Evolutionary conservation across 2,888 invertebrate species (phyloP), one percentile per base, ranked within the genome.

Genomic region (Campoletis raptor): DNA sequence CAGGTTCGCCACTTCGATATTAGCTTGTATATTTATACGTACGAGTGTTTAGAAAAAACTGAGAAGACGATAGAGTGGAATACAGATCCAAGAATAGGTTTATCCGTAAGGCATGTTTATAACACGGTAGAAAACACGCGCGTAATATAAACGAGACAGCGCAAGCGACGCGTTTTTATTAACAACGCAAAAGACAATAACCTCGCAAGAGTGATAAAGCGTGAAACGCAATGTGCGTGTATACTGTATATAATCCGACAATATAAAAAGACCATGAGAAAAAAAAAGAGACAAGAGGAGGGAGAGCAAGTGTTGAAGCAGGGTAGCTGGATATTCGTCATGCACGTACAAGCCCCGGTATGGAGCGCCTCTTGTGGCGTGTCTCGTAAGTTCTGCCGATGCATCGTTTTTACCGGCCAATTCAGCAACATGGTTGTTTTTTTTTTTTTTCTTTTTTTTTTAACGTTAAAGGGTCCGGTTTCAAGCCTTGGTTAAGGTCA

Each of bases 191-290:
- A 88, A 92, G 92, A 92, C 91, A 92, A 92, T 92, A 92, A 92
- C 90, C 90, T 90, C 89, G 90, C 90, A 88, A 89, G 91, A 91
- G 92, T 92, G 92, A 93, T 92, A 91, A 92, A 93, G 91, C 91
- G 90, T 91, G 90, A 86, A 86, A 92, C 90, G 92, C 91, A 86
- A 86, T 73, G 91, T 92, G 91, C 90, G 88, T 90, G 69, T 64
- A 81, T 72, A 76, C 91, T 90, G 88, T 90, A 54, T 66, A 83
- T 72, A 77, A 83, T 89, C 89, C 87, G 86, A 90, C 91, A 90
- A 91, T 91, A 91, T 90, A 88, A 89, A 87, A 85, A 81, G 89
- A 88, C 66, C 85, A 82, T n/a, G 80, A 80, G 45, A 37, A 69
- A 61, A 69, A 69, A 66, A 66, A 66, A 66, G 12, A 18, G 21